These are phyloP conservation scores for Cephus spinipes DNA, from an alignment of 2,888 invertebrate genomes.

Conservation along the genomic window DNA sequence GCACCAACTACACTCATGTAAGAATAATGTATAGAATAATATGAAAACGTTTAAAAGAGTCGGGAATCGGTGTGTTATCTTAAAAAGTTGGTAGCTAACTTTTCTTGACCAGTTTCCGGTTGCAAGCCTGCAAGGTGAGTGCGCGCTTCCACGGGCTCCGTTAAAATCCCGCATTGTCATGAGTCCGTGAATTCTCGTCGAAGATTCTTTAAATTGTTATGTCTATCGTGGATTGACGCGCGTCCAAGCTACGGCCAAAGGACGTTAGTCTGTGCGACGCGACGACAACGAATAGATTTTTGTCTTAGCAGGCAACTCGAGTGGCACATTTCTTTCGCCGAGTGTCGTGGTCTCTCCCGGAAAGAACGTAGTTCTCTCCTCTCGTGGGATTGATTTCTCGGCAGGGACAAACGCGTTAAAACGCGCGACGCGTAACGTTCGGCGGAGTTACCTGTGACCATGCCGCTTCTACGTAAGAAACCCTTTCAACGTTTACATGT, in stretches of 20 bases:
- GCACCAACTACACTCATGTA: background rate
- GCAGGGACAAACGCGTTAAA: background rate
- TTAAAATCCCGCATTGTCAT: constrained; percentile 50
- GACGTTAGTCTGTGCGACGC: background rate
- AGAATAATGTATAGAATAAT: background rate
- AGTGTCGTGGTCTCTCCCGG: constrained; percentile 21
- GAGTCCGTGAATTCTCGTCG: constrained; percentile 29
- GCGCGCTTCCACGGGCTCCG: constrained; percentile 42
- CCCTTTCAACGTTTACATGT: constrained; percentile 63
- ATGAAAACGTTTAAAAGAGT: background rate
- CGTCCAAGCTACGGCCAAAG: background rate
- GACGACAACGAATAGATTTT: background rate
- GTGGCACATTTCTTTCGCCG: background rate
- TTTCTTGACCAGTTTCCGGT: constrained; percentile 16
- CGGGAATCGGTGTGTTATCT: background rate
- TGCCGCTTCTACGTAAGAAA: constrained; percentile 63
- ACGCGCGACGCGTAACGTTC: background rate
- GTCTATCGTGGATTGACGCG: constrained; percentile 1
- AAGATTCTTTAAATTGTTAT: background rate
- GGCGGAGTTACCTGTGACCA: constrained; percentile 20
- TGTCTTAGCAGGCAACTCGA: background rate
- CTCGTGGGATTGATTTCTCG: constrained; percentile 22
- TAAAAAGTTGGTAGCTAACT: background rate
- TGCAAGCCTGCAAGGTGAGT: constrained; percentile 41
- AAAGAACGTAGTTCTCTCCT: constrained; percentile 29